Percentiles rank a stretch among this genome's conserved stretches.
phyloP scores from a whole-genome alignment of 2,113 vertebrate species.

The Anas platyrhynchos region DNA sequence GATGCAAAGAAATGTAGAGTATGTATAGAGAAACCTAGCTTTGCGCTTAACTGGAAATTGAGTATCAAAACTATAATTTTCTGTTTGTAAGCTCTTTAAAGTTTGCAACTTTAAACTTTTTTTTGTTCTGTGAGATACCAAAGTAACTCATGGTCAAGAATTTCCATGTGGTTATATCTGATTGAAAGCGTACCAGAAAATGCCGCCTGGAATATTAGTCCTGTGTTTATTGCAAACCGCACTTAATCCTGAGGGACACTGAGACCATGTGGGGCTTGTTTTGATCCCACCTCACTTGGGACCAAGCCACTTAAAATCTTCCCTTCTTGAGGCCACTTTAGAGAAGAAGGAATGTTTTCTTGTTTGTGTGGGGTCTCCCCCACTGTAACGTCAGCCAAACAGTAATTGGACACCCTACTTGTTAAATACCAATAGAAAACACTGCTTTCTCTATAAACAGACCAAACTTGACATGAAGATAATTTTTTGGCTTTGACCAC shows the following conservation, averaged over 20 bases:
- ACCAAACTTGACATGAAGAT: background rate
- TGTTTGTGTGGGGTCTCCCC: background rate
- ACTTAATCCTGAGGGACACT: background rate
- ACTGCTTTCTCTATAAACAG: background rate
- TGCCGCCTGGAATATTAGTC: background rate
- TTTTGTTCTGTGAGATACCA: background rate
- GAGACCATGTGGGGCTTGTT: background rate
- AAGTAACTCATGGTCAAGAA: background rate
- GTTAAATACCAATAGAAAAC: background rate
- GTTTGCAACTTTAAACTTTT: background rate
- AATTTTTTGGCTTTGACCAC: background rate
- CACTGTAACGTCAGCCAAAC: background rate
- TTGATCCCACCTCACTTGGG: background rate
- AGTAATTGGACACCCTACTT: background rate
- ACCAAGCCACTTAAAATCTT: background rate
- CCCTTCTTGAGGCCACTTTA: background rate
- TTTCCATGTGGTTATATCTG: background rate
- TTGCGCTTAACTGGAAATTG: background rate
- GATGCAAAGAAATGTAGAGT: slow-evolving; percentile 94
- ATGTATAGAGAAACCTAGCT: background rate
- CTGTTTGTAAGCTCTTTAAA: background rate
- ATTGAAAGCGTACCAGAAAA: background rate
- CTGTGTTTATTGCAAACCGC: background rate
- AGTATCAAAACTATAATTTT: background rate
- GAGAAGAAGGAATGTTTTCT: background rate